These are phyloP conservation scores for Drosophila nigromelanica DNA, from an alignment of 1,140 invertebrate species.

Conservation along the genomic window DNA sequence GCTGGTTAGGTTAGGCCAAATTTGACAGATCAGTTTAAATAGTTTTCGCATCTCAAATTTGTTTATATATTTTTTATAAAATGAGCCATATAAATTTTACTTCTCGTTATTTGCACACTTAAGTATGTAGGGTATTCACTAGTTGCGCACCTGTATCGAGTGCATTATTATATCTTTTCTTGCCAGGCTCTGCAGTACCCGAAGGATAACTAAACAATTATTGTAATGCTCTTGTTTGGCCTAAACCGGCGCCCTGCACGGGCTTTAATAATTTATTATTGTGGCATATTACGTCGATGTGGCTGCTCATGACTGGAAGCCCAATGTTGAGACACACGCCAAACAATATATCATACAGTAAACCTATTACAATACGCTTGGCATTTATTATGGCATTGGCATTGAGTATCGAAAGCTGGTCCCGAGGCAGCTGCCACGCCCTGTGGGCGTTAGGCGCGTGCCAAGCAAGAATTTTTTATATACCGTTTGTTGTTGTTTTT, in stretches of 20 bases:
- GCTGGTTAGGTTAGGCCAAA: too few species aligned
- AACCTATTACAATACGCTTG: slow-evolving; percentile 59
- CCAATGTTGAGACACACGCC: slow-evolving; percentile 14
- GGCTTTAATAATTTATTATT: slow-evolving; percentile 71
- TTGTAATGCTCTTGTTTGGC: slow-evolving; percentile 47
- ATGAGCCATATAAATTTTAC: too few species aligned
- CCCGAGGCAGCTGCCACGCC: slow-evolving; percentile 6
- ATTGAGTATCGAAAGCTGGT: background rate
- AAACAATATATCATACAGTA: slow-evolving; percentile 75
- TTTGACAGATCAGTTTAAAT: too few species aligned
- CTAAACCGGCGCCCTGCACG: slow-evolving; percentile 14
- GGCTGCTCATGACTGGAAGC: slow-evolving; percentile 24
- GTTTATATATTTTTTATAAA: too few species aligned
- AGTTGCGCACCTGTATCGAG: background rate
- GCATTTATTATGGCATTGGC: slow-evolving; percentile 26
- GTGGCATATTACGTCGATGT: slow-evolving; percentile 42
- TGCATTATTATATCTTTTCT: background rate
- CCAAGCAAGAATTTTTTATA: slow-evolving; percentile 32
- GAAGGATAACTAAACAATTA: slow-evolving; percentile 55
- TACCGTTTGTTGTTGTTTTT: slow-evolving; percentile 1
- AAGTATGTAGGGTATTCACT: background rate
- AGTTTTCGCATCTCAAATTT: too few species aligned
- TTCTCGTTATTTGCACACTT: too few species aligned
- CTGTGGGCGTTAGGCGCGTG: slow-evolving; percentile 47
- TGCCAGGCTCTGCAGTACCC: background rate